Evolutionary conservation across 2,888 invertebrate genomes (phyloP), one percentile per base, ranked within the genome.

Genomic region (Stictocephala bisonia): DNA sequence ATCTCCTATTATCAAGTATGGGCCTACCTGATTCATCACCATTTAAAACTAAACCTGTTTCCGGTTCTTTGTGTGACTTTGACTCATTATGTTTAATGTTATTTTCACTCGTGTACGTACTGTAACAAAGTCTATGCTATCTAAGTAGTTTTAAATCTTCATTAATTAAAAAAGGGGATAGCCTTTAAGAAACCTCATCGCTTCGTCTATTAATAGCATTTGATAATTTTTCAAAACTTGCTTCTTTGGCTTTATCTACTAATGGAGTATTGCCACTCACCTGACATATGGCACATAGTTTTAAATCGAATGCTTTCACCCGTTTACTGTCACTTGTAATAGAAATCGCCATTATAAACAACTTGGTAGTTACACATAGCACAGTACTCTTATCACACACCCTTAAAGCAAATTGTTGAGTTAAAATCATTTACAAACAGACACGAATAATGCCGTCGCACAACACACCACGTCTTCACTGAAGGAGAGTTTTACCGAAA

Each of bases 251-350:
- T 13, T 35, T 60, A 15, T 60, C 29, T 15, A 60, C 60, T 31
- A 60, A 60, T 31, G 20, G 6, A 18, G 2, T 9, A 60, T 31
- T 18, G 20, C 35, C 35, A 35, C 35, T 35, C 29, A 60, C 29
- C 60, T 60, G 60, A 60, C 60, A 60, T 60, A 60, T 60, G 13
- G 60, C 60, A 60, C 60, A 60, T 7, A 60, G 35, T 60, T 2
- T 7, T 31, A 35, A 35, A 29, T 60, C 60, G 11, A 60, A 60
- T n/a, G 20, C 9, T 35, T 60, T 31, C 22, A 31, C 35, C 7
- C 29, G 18, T 48, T 48, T 48, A 18, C 18, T 2, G 13, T 2
- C 48, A 48, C 4, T 48, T 18, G 15, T 4, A 18, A 48, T 48
- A 48, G 48, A 13, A 2, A 18, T 13, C 13, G 4, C 48, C 48